Base-by-base conservation (phyloP, 2,797 vertebrate genomes). In the Monodelphis domestica region DNA sequence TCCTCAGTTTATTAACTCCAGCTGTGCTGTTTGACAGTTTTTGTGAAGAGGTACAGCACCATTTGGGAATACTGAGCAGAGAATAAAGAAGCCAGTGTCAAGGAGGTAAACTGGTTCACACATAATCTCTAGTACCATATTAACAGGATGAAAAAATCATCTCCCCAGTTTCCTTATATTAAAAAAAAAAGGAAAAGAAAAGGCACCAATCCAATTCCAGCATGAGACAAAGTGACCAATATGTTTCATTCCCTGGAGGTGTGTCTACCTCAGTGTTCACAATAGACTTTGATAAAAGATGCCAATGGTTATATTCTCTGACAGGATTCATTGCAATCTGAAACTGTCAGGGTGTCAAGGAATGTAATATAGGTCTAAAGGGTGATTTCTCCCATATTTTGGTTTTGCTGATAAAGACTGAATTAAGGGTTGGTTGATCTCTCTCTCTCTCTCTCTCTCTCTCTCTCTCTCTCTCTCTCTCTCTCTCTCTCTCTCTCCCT, bases 1-100 rank as follows among this genome's bases (percentile, higher is more conserved):
- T 99, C 98, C 98, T 98, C 98, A 98, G 98, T 99, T 99, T 99
- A 99, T 99, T 99, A 99, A 99, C 98, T 99, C 99, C 98, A 98
- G 98, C 99, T 99, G 99, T 98, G 98, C 97, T 98, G 98, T 98
- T 99, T 99, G 99, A 99, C 98, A 98, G 98, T 98, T 98, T 98
- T 93, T 98, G 98, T 98, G 98, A 98, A 98, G 97, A 98, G 94
- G 89, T 97, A 94, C 91, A 94, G 96, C 30, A 88, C 89, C 95
- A 95, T 94, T 95, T 97, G 90, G 96, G 97, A 98, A 98, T 98
- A 96, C 94, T 96, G 97, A 98, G 94, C 38, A 94, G 91, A 94
- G 92, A 96, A 97, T 93, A 97, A 97, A 97, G 95, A 95, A 97
- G 92, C 88, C 93, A 56, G 95, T 96, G 96, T 97, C 97, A 97